Evolutionary conservation across 2,797 vertebrate species (phyloP).

Genomic region (Falco berigora): DNA sequence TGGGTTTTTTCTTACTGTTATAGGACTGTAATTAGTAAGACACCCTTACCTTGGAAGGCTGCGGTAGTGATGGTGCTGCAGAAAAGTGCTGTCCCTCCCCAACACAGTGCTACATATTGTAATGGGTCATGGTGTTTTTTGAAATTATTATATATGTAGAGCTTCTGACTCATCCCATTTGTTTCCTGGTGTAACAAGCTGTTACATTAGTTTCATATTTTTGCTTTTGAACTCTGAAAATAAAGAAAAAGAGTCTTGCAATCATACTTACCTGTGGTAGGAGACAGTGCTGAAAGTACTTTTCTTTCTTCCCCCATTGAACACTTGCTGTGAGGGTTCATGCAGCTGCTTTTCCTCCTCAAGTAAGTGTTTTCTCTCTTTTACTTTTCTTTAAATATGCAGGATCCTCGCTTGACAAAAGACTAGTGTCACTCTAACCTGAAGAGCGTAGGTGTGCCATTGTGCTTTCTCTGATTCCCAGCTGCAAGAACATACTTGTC

Average conservation of each 20-base stretch:
- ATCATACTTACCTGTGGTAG: neutral
- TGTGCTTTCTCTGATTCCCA: neutral
- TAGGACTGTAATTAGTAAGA: neutral
- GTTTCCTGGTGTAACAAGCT: neutral
- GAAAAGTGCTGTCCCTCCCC: neutral
- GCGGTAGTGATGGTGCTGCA: neutral
- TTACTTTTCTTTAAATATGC: neutral
- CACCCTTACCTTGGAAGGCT: neutral
- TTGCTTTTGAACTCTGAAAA: neutral
- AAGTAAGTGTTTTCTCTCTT: neutral
- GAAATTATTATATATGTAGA: rapidly evolving
- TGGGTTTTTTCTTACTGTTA: neutral
- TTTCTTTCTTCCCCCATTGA: neutral
- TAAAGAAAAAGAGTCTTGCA: neutral
- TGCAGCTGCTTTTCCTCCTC: neutral
- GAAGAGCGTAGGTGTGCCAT: neutral
- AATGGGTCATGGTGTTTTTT: neutral
- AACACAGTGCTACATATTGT: neutral
- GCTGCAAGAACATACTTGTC: neutral
- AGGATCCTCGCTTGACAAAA: neutral
- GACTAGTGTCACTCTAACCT: neutral
- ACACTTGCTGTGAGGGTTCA: neutral
- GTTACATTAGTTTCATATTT: neutral
- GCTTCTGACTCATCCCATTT: neutral
- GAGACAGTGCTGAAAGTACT: neutral